These are phyloP conservation scores for Drosophila mayaguana DNA, from an alignment of 2,888 invertebrate genomes.

Conservation along the genomic window DNA sequence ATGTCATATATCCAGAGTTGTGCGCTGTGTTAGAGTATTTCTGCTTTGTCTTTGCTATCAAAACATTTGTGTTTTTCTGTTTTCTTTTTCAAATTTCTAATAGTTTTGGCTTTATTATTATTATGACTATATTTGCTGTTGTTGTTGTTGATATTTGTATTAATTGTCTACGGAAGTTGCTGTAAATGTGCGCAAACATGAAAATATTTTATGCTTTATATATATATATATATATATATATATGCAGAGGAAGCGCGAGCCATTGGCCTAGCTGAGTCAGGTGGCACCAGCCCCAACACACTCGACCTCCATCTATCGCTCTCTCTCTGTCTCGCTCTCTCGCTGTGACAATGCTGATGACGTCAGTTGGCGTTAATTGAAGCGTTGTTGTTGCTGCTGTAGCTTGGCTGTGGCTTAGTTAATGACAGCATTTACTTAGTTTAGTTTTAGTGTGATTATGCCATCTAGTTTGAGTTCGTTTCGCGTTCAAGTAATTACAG, in stretches of 20 bases:
- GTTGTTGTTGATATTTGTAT: slow-evolving; percentile 47
- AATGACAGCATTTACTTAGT: slow-evolving; percentile 53
- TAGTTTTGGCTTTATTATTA: slow-evolving; percentile 28
- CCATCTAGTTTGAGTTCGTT: neutral
- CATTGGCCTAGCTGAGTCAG: slow-evolving; percentile 21
- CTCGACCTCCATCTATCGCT: neutral
- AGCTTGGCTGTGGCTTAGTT: slow-evolving; percentile 25
- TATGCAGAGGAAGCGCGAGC: slow-evolving; percentile 36
- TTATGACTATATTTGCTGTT: slow-evolving; percentile 13
- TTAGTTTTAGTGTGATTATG: slow-evolving; percentile 42
- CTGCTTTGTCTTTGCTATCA: neutral
- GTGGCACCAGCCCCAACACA: neutral
- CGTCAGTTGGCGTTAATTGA: slow-evolving; percentile 46
- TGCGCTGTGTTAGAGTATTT: slow-evolving; percentile 1
- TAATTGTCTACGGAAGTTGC: slow-evolving; percentile 74
- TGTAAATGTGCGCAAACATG: slow-evolving; percentile 76
- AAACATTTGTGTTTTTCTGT: neutral
- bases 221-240: too few species aligned
- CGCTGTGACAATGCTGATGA: slow-evolving; percentile 22
- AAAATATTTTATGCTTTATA: slow-evolving; percentile 54
- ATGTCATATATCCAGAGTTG: too few species aligned
- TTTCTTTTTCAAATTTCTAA: slow-evolving; percentile 14
- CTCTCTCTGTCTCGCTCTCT: neutral
- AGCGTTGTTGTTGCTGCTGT: slow-evolving; percentile 19
- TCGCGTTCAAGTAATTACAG: slow-evolving; percentile 44